phyloP scores from a whole-genome alignment of 2,113 vertebrate species.

The Bucco capensis region DNA sequence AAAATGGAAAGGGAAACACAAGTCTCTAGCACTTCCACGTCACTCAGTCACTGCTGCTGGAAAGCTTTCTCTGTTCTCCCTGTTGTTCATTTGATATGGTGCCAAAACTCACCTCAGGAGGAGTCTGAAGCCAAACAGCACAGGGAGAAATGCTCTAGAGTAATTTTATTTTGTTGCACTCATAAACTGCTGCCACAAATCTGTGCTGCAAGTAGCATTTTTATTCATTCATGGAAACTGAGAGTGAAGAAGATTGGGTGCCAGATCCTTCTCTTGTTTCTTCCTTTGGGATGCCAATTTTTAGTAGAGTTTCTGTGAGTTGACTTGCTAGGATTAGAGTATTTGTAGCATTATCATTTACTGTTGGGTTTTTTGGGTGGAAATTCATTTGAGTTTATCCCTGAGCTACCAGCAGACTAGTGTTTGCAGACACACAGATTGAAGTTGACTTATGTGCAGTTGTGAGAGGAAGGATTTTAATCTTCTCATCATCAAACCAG shows the following conservation, averaged over 20 bases:
- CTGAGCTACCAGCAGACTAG: background rate
- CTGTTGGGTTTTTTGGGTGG: background rate
- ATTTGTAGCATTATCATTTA: background rate
- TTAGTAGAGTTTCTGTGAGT: background rate
- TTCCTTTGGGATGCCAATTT: background rate
- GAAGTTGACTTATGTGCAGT: background rate
- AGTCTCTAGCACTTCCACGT: rapidly evolving
- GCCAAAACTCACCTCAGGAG: background rate
- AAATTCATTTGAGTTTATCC: background rate
- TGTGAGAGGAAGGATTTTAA: background rate
- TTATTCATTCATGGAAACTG: background rate
- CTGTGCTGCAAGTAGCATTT: background rate
- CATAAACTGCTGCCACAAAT: background rate
- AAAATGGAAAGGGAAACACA: background rate
- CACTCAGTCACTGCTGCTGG: background rate
- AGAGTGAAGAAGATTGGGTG: background rate
- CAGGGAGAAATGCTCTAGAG: background rate
- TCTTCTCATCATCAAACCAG: background rate
- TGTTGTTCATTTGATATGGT: rapidly evolving
- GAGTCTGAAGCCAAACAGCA: background rate
- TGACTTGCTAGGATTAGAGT: background rate
- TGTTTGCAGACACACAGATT: background rate
- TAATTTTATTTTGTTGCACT: background rate
- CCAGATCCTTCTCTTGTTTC: background rate
- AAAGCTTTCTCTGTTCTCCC: background rate